Base-by-base conservation (phyloP, 1,140 invertebrate species). In the Magallana gigas region DNA sequence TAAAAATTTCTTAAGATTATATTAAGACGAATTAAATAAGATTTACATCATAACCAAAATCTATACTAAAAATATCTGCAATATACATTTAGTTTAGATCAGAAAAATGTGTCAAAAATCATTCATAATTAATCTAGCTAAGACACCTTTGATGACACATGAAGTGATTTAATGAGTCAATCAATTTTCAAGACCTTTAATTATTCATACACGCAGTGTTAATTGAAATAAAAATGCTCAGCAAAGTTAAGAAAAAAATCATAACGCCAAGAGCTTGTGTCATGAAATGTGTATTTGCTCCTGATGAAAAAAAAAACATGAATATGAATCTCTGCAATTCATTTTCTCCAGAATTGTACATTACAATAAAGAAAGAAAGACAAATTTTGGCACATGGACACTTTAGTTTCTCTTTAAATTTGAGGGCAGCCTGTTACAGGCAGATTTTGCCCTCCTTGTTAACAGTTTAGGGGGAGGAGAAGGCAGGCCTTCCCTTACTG, bases 381-480 rank as follows among this genome's bases (percentile, higher is more conserved):
- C 23, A 36, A 18, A 48, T 58, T 56, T 57, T 58, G 23, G 18
- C n/a, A 16, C 23, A 58, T 14, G 3, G 7, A 18, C 14, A 60
- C 9, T 9, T 60, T 3, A n/a, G 7, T 62, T 86, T 57, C 59
- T 81, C 80, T 56, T 80, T 9, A 18, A 18, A 58, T 59, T 80
- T 14, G 68, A 29, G 16, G 16, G 57, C 62, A 90, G 82, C 36
- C 87, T n/a, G 64, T 88, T 90, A 60, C 85, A 85, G 58, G 89
- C 89, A 56, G 89, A 90, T 84, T 85, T 90, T 9, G 86, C 89
- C 68, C 89, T 58, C 86, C 87, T 84, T 59, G 58, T 23, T 56
- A 87, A 85, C 7, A 90, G 83, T 62, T 90, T 88, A 18, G 83
- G 23, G 12, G 29, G 18, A 12, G 36, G n/a, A 12, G 18, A 58